Evolutionary conservation across 2,797 vertebrate species (phyloP), one percentile per base, ranked within the genome.

Genomic region (Hoplostethus mediterraneus): DNA sequence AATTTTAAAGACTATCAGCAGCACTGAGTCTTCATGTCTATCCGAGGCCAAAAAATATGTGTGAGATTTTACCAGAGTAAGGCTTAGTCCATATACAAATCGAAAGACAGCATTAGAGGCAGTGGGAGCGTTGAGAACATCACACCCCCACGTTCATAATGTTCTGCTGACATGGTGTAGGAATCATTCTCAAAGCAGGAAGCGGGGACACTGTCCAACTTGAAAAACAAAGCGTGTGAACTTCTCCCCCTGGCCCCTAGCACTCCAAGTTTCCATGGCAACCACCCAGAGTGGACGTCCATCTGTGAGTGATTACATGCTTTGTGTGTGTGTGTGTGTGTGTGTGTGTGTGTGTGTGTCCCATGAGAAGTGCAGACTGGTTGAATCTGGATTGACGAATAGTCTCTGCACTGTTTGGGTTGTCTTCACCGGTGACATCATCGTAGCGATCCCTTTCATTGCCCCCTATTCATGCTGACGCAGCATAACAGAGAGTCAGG

Each of bases 161-260:
- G 40, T 9, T 42, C 33, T 33, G 33, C 33, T 33, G 40, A 42
- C 10, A 11, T 42, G 40, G 40, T 42, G 40, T 10, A 42, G 40
- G 40, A 42, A 42, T 42, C 40, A 11, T 10, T 9, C 2, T 42
- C 2, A 42, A 10, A 42, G 40, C 40, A 42, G 40, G 40, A 73
- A 58, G 25, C 12, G 52, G 17, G 47, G n/a, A 52, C 40, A 40
- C n/a, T 17, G 56, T 42, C 45, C 16, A 67, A 38, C 49, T 76
- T 42, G 21, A 47, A 70, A 75, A 63, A 80, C 52, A 82, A 53
- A 75, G 31, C 12, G 28, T 71, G 73, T 51, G 54, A 77, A 72
- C 4, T 63, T 79, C 28, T 31, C 42, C 10, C 61, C 47, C 8
- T 63, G 55, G 44, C 61, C 45, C 21, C 54, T 6, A 64, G 66